Evolutionary conservation across 2,888 invertebrate species (phyloP).

Genomic region (Podabrus alpinus): DNA sequence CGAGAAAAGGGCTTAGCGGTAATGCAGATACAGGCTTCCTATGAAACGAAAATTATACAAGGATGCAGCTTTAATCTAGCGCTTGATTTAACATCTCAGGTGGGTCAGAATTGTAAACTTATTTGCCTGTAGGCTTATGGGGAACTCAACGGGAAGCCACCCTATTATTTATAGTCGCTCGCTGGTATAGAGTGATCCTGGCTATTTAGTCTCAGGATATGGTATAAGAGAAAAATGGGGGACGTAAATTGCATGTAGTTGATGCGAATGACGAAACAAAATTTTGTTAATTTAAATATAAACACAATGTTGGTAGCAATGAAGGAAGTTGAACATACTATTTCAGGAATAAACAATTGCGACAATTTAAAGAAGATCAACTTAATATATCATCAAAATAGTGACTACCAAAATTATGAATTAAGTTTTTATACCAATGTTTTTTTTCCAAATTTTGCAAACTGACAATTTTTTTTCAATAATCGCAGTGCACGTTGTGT

Average conservation of each 20-base stretch:
- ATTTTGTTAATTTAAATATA: neutral
- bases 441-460: neutral
- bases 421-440: constrained; percentile 15
- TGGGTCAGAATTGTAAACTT: neutral
- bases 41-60: neutral
- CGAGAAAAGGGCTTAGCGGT: neutral
- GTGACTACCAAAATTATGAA: neutral
- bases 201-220: constrained; percentile 8
- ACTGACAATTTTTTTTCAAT: constrained; percentile 8
- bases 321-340: neutral
- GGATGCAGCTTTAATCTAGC: neutral
- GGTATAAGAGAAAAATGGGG: neutral
- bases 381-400: neutral
- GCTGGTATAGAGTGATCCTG: neutral
- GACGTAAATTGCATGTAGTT: too few species aligned
- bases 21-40: neutral
- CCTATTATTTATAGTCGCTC: neutral
- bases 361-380: neutral
- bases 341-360: neutral
- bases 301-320: neutral
- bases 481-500: constrained; percentile 30
- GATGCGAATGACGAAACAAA: too few species aligned
- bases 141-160: neutral
- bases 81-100: neutral
- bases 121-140: neutral